Percentiles rank a stretch among this genome's conserved stretches.
Evolutionary conservation across 2,888 invertebrate genomes (phyloP).

Genomic region (Synanthedon andrenaeformis): DNA sequence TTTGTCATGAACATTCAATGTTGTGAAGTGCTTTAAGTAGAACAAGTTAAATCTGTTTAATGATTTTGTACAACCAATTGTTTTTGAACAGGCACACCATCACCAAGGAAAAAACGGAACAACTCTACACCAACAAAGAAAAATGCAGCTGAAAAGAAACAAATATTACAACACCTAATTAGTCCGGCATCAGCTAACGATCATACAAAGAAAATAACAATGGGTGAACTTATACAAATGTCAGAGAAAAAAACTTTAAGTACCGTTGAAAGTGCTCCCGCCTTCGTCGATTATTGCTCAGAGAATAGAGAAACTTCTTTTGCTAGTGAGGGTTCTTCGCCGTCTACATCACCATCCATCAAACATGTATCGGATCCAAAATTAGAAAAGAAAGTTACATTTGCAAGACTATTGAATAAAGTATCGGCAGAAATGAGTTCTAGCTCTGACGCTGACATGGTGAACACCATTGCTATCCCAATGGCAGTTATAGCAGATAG

Average conservation of each 20-base stretch:
- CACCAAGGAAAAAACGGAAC: slow-evolving; percentile 82
- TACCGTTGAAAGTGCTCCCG: slow-evolving; percentile 60
- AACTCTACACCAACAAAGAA: slow-evolving; percentile 84
- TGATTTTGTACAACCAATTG: neutral
- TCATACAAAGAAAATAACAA: slow-evolving; percentile 73
- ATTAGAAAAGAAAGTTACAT: slow-evolving; percentile 82
- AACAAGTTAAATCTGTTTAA: slow-evolving; percentile 10
- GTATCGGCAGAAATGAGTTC: slow-evolving; percentile 84
- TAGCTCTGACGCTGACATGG: slow-evolving; percentile 77
- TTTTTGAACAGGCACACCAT: slow-evolving; percentile 75
- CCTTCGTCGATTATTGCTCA: slow-evolving; percentile 53
- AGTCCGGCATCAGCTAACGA: slow-evolving; percentile 76
- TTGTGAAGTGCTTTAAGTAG: slow-evolving; percentile 37
- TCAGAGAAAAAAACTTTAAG: slow-evolving; percentile 71
- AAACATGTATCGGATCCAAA: slow-evolving; percentile 75
- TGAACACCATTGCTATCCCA: slow-evolving; percentile 60
- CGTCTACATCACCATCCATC: slow-evolving; percentile 67
- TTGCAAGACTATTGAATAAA: slow-evolving; percentile 78
- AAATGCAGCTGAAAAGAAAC: slow-evolving; percentile 81
- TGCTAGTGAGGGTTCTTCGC: slow-evolving; percentile 60
- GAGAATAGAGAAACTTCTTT: slow-evolving; percentile 74
- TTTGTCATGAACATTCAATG: slow-evolving; percentile 37
- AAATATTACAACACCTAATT: slow-evolving; percentile 82
- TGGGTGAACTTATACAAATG: slow-evolving; percentile 81
- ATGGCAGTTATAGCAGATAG: slow-evolving; percentile 58